Base-by-base conservation (phyloP, 2,113 vertebrate genomes). In the Alectura lathami region DNA sequence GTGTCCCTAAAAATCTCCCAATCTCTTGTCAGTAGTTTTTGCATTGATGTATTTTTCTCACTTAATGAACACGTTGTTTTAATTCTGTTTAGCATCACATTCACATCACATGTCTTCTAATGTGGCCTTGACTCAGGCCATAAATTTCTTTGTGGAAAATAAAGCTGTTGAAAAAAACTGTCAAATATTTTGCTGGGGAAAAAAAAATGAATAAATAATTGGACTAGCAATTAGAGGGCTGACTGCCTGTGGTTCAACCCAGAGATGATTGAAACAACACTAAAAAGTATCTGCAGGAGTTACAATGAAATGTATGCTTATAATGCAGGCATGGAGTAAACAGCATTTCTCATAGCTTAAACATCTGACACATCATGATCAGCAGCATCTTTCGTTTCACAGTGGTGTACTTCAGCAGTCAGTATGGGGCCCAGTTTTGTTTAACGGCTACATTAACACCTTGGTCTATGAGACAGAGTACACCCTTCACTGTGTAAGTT, bases 261-360 rank as follows among this genome's bases (percentile, higher is more conserved):
- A 89, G 50, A 36, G 8, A 17, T 20, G 11, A 45, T 24, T 90
- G 34, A 88, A 89, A 56, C 20, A 79, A 20, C n/a, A 3, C 14
- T 56, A 13, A 69, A 73, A 77, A 22, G 1, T 51, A 75, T 62
- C n/a, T 66, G 9, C 21, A 88, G 27, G 29, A 38, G 2, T 34
- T 80, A 53, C 38, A 24, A 69, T 23, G 13, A 68, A 76, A 76
- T n/a, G 1, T 34, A 23, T 73, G 2, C n/a, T 43, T 69, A 29
- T 32, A 63, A 83, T 73, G 6, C 24, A 60, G 22, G 3, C 40
- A 69, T 40, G 56, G 20, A 57, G 36, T 59, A 90, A 63, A 4
- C 16, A 76, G 23, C 0, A 0, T 3, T 89, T 4, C 7, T 84
- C 40, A 26, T 22, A 9, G 36, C 9, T 85, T 73, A 82, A 86